Base-by-base conservation (phyloP, 2,797 vertebrate species). In the Poeciliopsis presidionis region DNA sequence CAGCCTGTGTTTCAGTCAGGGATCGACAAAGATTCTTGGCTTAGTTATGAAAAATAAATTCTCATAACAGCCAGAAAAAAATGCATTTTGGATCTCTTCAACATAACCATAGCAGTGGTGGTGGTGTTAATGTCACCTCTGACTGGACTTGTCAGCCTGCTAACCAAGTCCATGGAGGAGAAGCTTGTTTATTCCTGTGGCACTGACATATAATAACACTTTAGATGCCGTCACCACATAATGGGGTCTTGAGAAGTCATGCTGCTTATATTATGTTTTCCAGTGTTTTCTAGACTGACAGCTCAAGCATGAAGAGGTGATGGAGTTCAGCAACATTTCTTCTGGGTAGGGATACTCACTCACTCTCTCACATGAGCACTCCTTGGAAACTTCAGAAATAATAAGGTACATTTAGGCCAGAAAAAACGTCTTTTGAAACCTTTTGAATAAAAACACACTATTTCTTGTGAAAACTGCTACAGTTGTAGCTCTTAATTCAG, bases 241-340 rank as follows among this genome's bases (percentile, higher is more conserved):
- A 69, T 76, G 61, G 25, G 63, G 41, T 67, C 30, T 51, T 51
- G 28, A 39, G 46, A 39, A 76, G 46, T 76, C 57, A 25, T 67
- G 7, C 75, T 53, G 20, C 47, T 49, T 69, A 67, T 36, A 51
- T 65, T 41, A 30, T 71, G 41, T 71, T 70, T 70, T 70, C 43
- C 43, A 4, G 25, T 53, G 51, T 53, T 53, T 53, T 53, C 22
- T 53, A 53, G 61, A 67, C n/a, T 47, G 18, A 63, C 57, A 72
- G 22, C 46, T 65, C 41, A 72, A 72, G n/a, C 74, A 65, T 51
- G 39, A 70, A 75, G 51, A 39, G 53, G 36, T 22, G 16, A 76
- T 73, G 70, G 16, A 76, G 41, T 73, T 76, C 71, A 55, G 41
- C 63, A 53, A 65, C 55, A 71, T 71, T 71, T 45, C 25, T 13